phyloP scores from a whole-genome alignment of 2,888 invertebrate genomes.

The Amphiduros pacificus region DNA sequence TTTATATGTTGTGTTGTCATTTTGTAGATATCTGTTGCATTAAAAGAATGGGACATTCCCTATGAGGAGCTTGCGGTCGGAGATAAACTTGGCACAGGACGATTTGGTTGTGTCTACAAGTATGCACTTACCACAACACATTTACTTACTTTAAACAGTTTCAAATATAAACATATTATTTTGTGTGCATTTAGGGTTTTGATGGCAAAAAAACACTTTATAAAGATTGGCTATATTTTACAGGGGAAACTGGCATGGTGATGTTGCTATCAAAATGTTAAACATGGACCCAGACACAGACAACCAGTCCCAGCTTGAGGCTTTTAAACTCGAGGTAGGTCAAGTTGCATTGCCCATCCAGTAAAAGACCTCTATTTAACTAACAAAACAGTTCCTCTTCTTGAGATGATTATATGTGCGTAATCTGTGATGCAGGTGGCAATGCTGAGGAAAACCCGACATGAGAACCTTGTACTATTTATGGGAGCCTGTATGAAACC shows the following conservation, averaged over 20 bases:
- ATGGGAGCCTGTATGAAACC: conserved; percentile 99
- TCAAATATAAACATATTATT: no score
- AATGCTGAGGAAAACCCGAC: conserved; percentile 94
- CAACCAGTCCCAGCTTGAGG: conserved; percentile 80
- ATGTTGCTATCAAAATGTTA: conserved; percentile 93
- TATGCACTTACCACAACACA: conserved; percentile 33
- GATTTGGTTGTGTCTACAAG: conserved; percentile 88
- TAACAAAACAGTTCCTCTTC: no score
- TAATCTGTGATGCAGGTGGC: conserved; percentile 83
- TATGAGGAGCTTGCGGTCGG: conserved; percentile 87
- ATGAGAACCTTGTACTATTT: conserved; percentile 96
- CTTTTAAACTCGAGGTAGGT: conserved; percentile 87
- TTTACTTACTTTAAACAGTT: no score
- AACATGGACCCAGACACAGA: conserved; percentile 86
- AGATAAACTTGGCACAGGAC: conserved; percentile 85
- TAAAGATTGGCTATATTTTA: conserved; percentile 12
- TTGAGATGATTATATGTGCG: no score
- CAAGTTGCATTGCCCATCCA: no score
- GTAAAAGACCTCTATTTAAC: no score
- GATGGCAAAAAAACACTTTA: no score
- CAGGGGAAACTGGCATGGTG: conserved; percentile 95
- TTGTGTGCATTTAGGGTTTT: no score
- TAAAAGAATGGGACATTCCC: conserved; percentile 94
- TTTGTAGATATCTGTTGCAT: conserved; percentile 51
- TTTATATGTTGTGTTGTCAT: no score